These are phyloP conservation scores for Lepidostoma basale DNA, from an alignment of 1,140 invertebrate genomes.

Conservation along the genomic window DNA sequence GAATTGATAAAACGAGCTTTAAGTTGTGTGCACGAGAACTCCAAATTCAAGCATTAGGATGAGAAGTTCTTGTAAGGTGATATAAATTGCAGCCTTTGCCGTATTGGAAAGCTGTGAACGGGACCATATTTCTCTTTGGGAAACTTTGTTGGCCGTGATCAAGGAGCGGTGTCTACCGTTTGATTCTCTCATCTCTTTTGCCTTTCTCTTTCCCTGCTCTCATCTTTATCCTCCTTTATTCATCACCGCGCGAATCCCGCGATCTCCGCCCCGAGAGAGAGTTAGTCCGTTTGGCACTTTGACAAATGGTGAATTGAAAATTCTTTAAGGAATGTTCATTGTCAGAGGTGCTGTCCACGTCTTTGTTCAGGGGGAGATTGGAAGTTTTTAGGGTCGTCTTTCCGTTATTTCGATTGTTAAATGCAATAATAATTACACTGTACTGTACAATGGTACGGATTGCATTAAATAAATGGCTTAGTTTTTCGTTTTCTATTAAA, in stretches of 20 bases:
- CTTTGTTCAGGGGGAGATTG: background rate
- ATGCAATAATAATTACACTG: too few relatives aligned
- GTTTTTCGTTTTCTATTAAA: too few relatives aligned
- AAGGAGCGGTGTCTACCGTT: background rate
- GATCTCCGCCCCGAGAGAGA: constrained; percentile 1
- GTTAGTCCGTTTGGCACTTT: constrained; percentile 26
- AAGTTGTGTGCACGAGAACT: too few relatives aligned
- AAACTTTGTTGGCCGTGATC: constrained; percentile 10
- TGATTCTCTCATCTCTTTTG: constrained; percentile 1
- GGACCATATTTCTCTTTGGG: background rate
- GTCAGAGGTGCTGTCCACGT: constrained; percentile 2
- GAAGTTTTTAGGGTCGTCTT: too few relatives aligned
- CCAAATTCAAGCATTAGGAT: too few relatives aligned
- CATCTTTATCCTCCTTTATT: constrained; percentile 11
- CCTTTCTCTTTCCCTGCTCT: background rate
- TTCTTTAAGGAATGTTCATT: constrained; percentile 15
- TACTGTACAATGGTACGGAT: too few relatives aligned
- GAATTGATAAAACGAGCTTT: too few relatives aligned
- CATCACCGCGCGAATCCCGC: constrained; percentile 11
- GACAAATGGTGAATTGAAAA: constrained; percentile 27
- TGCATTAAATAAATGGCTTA: too few relatives aligned
- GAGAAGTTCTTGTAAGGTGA: too few relatives aligned
- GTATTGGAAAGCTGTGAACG: background rate
- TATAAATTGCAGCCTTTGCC: too few relatives aligned
- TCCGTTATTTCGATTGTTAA: too few relatives aligned